These are phyloP conservation scores for Microtus pennsylvanicus DNA, from an alignment of 2,113 vertebrate species.

Conservation along the genomic window DNA sequence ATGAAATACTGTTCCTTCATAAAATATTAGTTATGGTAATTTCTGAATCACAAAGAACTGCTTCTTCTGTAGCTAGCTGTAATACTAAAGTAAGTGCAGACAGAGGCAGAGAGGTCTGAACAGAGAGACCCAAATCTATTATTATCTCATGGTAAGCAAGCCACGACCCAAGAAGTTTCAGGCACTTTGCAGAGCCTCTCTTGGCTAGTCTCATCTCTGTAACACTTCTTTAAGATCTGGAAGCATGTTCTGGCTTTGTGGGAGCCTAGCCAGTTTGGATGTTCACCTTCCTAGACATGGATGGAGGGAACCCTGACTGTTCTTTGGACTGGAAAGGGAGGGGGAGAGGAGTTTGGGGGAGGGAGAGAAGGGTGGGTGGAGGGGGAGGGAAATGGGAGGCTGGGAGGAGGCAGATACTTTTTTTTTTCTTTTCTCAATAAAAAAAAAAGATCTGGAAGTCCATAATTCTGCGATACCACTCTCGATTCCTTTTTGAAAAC, in stretches of 20 bases:
- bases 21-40: constrained; percentile 57
- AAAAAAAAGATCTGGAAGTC: background rate
- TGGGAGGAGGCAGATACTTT: too few relatives aligned
- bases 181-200: background rate
- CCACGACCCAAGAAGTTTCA: background rate
- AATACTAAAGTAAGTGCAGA: background rate
- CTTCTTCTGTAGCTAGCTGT: background rate
- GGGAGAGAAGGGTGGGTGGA: too few relatives aligned
- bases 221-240: background rate
- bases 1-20: constrained; percentile 51
- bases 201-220: background rate
- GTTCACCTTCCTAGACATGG: too few relatives aligned
- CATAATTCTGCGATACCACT: background rate
- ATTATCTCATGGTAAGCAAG: background rate
- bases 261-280: too few relatives aligned
- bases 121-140: background rate
- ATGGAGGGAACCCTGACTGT: too few relatives aligned
- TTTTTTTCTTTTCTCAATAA: too few relatives aligned
- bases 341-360: too few relatives aligned
- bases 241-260: too few relatives aligned
- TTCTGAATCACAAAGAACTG: constrained; percentile 46
- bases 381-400: too few relatives aligned
- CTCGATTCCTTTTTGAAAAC: background rate
- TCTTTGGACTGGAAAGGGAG: too few relatives aligned
- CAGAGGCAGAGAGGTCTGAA: background rate